phyloP scores from a whole-genome alignment of 2,113 vertebrate genomes.

The Perca flavescens region DNA sequence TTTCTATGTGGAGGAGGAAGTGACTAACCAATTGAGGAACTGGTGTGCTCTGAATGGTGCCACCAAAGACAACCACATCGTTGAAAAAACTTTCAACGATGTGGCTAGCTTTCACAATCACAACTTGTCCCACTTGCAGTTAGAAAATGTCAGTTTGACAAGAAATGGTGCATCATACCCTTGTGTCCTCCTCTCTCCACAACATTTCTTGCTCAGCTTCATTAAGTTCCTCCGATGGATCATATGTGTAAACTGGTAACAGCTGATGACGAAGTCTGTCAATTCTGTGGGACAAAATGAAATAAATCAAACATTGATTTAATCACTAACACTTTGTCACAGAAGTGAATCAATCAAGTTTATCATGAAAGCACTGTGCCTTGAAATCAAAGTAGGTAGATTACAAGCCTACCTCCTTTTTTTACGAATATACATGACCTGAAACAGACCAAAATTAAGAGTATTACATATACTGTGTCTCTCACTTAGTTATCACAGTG shows the following conservation, averaged over 20 bases:
- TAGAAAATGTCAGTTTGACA: not conserved
- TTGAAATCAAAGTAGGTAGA: not conserved
- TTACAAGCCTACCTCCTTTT: conserved; percentile 87
- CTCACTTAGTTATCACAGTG: not conserved
- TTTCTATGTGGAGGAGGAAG: conserved; percentile 40
- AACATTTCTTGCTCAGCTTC: conserved; percentile 94
- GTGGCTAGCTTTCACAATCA: not conserved
- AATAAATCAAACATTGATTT: not conserved
- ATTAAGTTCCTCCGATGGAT: conserved; percentile 92
- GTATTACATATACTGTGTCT: not conserved
- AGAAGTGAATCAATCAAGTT: not conserved
- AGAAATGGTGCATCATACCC: conserved; percentile 79
- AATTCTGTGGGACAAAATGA: conserved; percentile 79
- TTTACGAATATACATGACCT: conserved; percentile 93
- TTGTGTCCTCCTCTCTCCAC: conserved; percentile 89
- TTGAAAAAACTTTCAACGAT: no score
- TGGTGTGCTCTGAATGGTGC: not conserved
- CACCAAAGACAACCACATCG: not conserved
- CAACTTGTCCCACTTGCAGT: not conserved
- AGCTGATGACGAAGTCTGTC: conserved; percentile 94
- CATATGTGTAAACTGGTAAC: conserved; percentile 94
- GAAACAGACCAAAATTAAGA: conserved; percentile 58
- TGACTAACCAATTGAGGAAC: conserved; percentile 42
- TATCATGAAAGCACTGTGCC: not conserved
- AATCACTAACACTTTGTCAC: not conserved